Base-by-base conservation (phyloP, 2,113 vertebrate species). In the Phrynosoma platyrhinos region DNA sequence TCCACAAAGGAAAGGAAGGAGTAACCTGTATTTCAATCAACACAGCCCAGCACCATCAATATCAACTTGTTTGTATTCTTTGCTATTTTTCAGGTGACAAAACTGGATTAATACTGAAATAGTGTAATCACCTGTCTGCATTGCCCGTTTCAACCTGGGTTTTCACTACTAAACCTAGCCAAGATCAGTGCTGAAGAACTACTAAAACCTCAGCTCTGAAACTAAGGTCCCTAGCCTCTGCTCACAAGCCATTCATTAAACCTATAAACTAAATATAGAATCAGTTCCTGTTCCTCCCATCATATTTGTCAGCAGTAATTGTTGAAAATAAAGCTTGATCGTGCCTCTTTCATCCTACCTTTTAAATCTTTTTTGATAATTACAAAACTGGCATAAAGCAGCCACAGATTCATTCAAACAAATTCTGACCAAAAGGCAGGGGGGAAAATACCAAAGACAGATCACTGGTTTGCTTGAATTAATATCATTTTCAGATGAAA, bases 201-300 rank as follows among this genome's bases (percentile, higher is more conserved):
- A 58, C 36, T 18, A 64, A 86, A 71, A 74, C 4, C 27, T 32
- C 40, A 64, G 16, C 36, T 16, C 30, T 64, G 53, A 40, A 72
- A 82, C 30, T 42, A 64, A 74, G 64, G 79, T 9, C 71, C 69
- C 30, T 55, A 74, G n/a, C 30, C 47, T 27, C 14, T 40, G 52
- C 66, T 86, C 47, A 58, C 58, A 82, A 81, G 20, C 52, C 72
- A 82, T 82, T 82, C 27, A 82, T 76, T 76, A 75, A 75, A 66
- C 58, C 16, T 25, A 87, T 72, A 52, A 82, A 27, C 71, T 82
- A 66, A 32, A 71, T 81, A 82, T 23, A 66, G 30, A 75, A 87
- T 27, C 69, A 62, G 40, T 64, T 74, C 40, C 20, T 82, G 69
- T 62, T 42, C 12, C 30, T 14, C 55, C 40, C 25, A 58, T 75